These are phyloP conservation scores for Microctenopoma lineatum DNA, from an alignment of 2,797 vertebrate species.

Conservation along the genomic window DNA sequence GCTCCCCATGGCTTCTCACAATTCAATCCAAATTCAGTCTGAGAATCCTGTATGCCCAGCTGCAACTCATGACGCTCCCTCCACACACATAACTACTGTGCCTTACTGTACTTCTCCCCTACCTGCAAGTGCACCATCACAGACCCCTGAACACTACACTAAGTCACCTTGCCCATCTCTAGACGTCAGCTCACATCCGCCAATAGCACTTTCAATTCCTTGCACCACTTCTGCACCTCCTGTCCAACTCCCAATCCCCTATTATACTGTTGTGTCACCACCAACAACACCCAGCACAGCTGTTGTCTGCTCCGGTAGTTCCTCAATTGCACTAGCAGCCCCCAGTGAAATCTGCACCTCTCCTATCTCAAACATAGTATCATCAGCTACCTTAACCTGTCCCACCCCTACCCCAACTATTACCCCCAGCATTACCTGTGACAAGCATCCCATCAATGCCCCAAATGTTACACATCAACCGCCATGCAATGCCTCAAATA, in stretches of 20 bases:
- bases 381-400: slow-evolving; percentile 33
- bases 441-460: slow-evolving; percentile 25
- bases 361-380: slow-evolving; percentile 25
- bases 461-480: slow-evolving; percentile 41
- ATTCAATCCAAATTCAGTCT: slow-evolving; percentile 46
- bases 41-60: slow-evolving; percentile 46
- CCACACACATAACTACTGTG: slow-evolving; percentile 68
- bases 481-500: slow-evolving; percentile 28
- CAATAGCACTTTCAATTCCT: slow-evolving; percentile 30
- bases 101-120: slow-evolving; percentile 75
- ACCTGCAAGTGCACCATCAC: slow-evolving; percentile 55
- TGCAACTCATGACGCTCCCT: slow-evolving; percentile 44
- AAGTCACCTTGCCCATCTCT: slow-evolving; percentile 55
- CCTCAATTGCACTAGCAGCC: slow-evolving; percentile 34
- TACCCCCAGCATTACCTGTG: slow-evolving; percentile 28
- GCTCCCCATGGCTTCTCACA: slow-evolving; percentile 20
- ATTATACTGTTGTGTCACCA: slow-evolving; percentile 69
- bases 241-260: slow-evolving; percentile 50
- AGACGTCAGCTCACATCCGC: slow-evolving; percentile 28
- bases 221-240: slow-evolving; percentile 40
- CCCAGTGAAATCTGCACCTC: slow-evolving; percentile 49
- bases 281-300: slow-evolving; percentile 49
- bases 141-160: slow-evolving; percentile 46
- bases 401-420: slow-evolving; percentile 33
- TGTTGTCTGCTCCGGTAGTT: slow-evolving; percentile 41